These are phyloP conservation scores for Harpegnathos saltator DNA, from an alignment of 1,140 invertebrate species.

Conservation along the genomic window DNA sequence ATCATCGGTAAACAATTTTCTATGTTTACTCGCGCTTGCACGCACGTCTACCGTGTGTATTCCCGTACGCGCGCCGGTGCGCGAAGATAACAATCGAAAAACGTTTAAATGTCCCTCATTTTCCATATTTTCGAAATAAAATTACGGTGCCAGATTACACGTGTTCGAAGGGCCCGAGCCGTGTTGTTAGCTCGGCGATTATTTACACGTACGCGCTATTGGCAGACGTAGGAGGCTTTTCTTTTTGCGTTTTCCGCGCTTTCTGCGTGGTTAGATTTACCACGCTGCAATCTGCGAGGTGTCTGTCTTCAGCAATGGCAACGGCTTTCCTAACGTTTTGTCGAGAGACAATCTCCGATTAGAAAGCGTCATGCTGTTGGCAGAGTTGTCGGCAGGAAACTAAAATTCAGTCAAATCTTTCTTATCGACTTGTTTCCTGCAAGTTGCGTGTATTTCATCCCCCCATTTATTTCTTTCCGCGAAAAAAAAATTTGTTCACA, in stretches of 20 bases:
- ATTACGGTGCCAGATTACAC: constrained; percentile 53
- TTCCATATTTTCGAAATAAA: constrained; percentile 46
- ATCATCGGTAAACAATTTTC: constrained; percentile 54
- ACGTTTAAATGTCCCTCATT: constrained; percentile 19
- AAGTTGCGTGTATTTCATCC: too few relatives aligned
- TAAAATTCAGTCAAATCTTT: too few relatives aligned
- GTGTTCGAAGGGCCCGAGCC: constrained; percentile 8
- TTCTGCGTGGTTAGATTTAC: constrained; percentile 7
- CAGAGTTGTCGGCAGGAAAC: too few relatives aligned
- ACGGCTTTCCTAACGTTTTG: background rate
- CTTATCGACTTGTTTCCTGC: too few relatives aligned
- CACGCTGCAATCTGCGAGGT: background rate
- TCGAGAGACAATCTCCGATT: background rate
- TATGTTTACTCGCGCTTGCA: constrained; percentile 48
- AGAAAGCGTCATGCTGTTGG: too few relatives aligned
- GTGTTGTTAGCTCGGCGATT: constrained; percentile 40
- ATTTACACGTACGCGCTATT: constrained; percentile 41
- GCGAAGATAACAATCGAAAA: constrained; percentile 51
- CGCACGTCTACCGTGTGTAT: constrained; percentile 32
- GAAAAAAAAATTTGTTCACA: too few relatives aligned
- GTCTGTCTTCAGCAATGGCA: background rate
- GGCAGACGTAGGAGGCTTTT: constrained; percentile 16
- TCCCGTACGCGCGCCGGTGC: background rate
- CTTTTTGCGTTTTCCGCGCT: constrained; percentile 16
- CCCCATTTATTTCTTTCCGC: too few relatives aligned